Evolutionary conservation across 1,140 invertebrate species (phyloP).

Genomic region (Tetramorium simillimum): DNA sequence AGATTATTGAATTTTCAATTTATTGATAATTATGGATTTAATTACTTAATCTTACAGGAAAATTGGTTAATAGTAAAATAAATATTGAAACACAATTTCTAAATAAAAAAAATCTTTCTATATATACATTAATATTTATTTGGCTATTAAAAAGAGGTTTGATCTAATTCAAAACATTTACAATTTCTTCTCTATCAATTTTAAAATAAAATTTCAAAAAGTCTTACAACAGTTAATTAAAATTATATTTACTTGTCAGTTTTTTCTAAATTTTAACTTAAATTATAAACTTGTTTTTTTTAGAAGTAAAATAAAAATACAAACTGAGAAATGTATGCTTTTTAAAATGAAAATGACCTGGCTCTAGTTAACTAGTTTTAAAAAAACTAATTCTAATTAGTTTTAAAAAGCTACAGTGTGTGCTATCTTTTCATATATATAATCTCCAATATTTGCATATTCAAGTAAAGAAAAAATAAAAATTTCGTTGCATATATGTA

Average conservation of each 20-base stretch:
- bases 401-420: background rate
- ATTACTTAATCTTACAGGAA: background rate
- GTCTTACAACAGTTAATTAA: background rate
- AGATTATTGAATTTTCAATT: slow-evolving; percentile 24
- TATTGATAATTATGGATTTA: background rate
- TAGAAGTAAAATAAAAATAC: background rate
- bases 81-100: background rate
- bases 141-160: background rate
- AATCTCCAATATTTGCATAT: background rate
- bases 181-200: background rate
- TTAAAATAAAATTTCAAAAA: background rate
- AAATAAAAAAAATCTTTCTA: background rate
- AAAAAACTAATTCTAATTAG: background rate
- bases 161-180: background rate
- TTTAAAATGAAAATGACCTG: slow-evolving; percentile 17
- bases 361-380: background rate
- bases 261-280: background rate
- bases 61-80: background rate
- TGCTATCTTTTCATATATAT: background rate
- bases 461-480: slow-evolving; percentile 20
- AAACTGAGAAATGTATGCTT: background rate
- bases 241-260: background rate
- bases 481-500: background rate
- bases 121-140: background rate
- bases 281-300: background rate